Evolutionary conservation across 2,797 vertebrate genomes (phyloP).

Genomic region (Aldrovandia affinis): DNA sequence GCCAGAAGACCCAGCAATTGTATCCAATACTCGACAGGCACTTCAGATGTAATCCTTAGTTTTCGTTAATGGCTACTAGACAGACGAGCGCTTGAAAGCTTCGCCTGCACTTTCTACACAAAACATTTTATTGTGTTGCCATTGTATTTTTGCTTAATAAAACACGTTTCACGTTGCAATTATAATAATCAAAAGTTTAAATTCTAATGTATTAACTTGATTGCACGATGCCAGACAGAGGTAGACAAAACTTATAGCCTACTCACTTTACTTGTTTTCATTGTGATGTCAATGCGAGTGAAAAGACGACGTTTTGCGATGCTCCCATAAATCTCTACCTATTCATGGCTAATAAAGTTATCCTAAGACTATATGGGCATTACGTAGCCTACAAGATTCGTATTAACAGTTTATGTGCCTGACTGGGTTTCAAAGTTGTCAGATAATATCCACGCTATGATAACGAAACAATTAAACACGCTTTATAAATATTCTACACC

Average conservation of each 20-base stretch:
- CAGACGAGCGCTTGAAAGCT: background rate
- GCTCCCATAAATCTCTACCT: conserved; percentile 4
- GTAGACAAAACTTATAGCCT: background rate
- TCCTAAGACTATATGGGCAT: background rate
- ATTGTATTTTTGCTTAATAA: background rate
- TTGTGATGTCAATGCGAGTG: background rate
- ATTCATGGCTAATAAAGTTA: background rate
- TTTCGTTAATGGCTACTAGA: background rate
- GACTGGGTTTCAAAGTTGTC: background rate
- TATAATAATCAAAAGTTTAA: background rate
- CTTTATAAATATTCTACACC: background rate
- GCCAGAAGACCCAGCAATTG: conserved; percentile 1
- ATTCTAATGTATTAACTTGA: background rate
- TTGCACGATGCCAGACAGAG: background rate
- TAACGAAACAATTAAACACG: conserved; percentile 5
- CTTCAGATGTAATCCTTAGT: background rate
- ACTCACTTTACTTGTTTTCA: background rate
- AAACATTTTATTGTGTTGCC: background rate
- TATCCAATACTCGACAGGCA: background rate
- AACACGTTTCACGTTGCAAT: background rate
- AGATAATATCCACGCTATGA: background rate
- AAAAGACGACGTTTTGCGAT: background rate
- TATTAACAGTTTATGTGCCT: conserved; percentile 16
- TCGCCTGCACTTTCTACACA: background rate
- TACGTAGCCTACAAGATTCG: conserved; percentile 5